phyloP scores from a whole-genome alignment of 1,140 invertebrate species.

The Ips nitidus region DNA sequence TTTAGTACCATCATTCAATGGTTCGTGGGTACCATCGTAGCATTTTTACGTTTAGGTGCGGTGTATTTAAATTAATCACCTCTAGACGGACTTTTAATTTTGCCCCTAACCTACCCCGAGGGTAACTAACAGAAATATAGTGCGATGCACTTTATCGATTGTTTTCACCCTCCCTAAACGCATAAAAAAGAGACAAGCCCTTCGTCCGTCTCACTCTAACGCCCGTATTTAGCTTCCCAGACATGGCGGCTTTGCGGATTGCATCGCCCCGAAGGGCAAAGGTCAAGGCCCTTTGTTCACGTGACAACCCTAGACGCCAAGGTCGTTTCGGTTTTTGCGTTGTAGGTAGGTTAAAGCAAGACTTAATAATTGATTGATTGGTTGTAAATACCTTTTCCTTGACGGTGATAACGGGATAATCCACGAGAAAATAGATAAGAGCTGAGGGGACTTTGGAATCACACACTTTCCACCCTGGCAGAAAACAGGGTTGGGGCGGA shows the following conservation, averaged over 20 bases:
- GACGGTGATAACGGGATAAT: too few relatives aligned
- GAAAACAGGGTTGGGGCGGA: too few relatives aligned
- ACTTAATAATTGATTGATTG: too few relatives aligned
- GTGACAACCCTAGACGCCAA: conserved; percentile 30
- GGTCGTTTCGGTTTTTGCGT: background rate
- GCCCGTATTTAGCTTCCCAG: conserved; percentile 8
- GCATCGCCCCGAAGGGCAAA: conserved; percentile 13
- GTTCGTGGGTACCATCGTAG: background rate
- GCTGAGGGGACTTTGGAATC: too few relatives aligned
- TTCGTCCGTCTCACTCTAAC: background rate
- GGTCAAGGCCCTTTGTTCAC: conserved; percentile 41
- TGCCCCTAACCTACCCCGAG: conserved; percentile 25
- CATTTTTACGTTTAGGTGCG: too few relatives aligned
- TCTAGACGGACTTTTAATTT: background rate
- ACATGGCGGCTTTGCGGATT: conserved; percentile 6
- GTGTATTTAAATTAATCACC: background rate
- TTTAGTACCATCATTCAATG: conserved; percentile 1
- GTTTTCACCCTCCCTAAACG: conserved; percentile 5
- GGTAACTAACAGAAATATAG: conserved; percentile 5
- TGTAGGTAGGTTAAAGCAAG: conserved; percentile 2
- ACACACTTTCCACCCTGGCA: too few relatives aligned
- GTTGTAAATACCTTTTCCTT: too few relatives aligned
- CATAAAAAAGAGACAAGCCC: conserved; percentile 13
- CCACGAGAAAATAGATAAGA: too few relatives aligned
- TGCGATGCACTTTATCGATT: conserved; percentile 22